Base-by-base conservation (phyloP, 1,140 invertebrate genomes). In the Colletes gigas region DNA sequence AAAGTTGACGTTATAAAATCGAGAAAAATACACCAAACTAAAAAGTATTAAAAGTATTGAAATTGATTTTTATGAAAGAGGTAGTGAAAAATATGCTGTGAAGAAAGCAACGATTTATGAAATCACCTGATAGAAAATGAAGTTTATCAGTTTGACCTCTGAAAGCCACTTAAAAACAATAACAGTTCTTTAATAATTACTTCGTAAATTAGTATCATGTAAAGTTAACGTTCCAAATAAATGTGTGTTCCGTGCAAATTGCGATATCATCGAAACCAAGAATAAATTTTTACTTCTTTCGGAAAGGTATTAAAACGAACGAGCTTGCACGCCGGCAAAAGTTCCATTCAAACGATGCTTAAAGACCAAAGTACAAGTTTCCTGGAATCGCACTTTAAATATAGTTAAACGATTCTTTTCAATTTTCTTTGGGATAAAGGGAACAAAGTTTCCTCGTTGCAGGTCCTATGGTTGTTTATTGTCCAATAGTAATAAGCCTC, bases 391-490 rank as follows among this genome's bases (percentile, higher is more conserved):
- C 17, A 14, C 19, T 68, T 76, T 76, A 76, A 76, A 17, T 63
- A 19, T 68, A 68, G 74, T 68, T 76, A 68, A 76, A 65, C 21
- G 41, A 50, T 76, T 76, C 74, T 76, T 76, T 68, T 52, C 41
- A 68, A 59, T 76, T 57, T 76, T 59, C 74, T 59, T 59, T 39
- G n/a, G 12, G 19, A 9, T 14, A 57, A 41, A 19, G 1, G 9
- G 19, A 14, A 10, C 54, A 47, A 75, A 68, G 47, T 76, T 68
- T 59, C 19, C 15, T 47, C n/a, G 15, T 19, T 9, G 14, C 10
- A 19, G 68, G 14, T n/a, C 63, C n/a, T 59, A 59, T 44, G n/a
- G 41, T 68, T 68, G 41, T 59, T 76, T 76, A 76, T 76, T 50
- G 39, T 54, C 41, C 21, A 39, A 68, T 76, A 68, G 47, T 76